Conservation (phyloP, 2,113 vertebrate species). For the Nothoprocta pentlandii region DNA sequence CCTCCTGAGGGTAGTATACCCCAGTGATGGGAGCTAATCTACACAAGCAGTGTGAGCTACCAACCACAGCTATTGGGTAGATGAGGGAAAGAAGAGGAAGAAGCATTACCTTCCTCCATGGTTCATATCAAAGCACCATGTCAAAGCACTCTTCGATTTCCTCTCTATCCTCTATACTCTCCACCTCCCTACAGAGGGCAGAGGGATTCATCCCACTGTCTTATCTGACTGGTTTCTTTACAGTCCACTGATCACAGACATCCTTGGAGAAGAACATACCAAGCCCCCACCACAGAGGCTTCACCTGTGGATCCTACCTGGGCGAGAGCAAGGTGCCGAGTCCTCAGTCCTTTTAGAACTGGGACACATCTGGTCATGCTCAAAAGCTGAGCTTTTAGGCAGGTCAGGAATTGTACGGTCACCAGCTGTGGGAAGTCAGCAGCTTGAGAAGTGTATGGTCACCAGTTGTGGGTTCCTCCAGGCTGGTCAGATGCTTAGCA, state of each 20-base stretch:
- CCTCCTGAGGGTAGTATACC: neutral
- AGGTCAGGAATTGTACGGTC: neutral
- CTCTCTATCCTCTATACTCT: neutral
- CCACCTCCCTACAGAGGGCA: neutral
- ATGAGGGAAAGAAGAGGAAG: neutral
- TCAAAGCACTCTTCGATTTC: neutral
- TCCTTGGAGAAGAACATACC: neutral
- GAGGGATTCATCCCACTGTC: neutral
- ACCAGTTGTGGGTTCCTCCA: constrained; percentile 3
- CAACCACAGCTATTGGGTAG: neutral
- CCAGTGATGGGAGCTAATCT: neutral
- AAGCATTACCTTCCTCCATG: neutral
- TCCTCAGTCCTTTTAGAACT: neutral
- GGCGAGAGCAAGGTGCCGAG: neutral
- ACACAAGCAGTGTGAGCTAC: rapidly evolving
- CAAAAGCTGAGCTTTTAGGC: neutral
- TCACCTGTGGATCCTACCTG: neutral
- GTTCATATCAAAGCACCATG: neutral
- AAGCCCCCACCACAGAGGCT: rapidly evolving
- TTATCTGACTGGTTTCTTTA: neutral
- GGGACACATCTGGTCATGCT: neutral
- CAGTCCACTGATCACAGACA: neutral
- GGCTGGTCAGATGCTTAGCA: constrained; percentile 45
- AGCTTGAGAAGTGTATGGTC: neutral
- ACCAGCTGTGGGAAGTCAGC: neutral